Evolutionary conservation across 2,113 vertebrate genomes (phyloP), one percentile per base, ranked within the genome.

Genomic region (Catagonus wagneri): DNA sequence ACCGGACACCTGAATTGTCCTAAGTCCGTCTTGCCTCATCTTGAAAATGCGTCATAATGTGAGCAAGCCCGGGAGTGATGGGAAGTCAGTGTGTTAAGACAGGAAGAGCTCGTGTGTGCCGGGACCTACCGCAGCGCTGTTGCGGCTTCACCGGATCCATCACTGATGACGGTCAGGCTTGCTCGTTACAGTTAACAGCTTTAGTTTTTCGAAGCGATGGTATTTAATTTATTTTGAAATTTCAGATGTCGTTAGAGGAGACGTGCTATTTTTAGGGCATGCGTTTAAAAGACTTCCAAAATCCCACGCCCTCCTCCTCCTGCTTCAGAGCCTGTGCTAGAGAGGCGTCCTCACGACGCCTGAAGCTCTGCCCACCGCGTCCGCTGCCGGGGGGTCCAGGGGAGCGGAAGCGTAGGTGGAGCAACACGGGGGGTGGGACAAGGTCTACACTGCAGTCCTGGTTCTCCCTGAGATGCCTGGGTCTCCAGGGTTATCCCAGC

Each of bases 201-300:
- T 23, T 20, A 44, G 14, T 13, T 74, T 71, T 89, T 36, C 23
- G 23, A 74, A 75, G 63, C 71, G 32, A 6, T 65, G 89, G 17
- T 80, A 81, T 79, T 92, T 95, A 83, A 72, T 69, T 94, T 88
- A 87, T 91, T 81, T 74, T 79, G 52, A 90, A 93, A 93, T 63
- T 60, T 65, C 89, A 75, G 88, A 93, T 93, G 34, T 29, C 86
- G 84, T 88, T 84, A 90, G 88, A 96, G 71, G 83, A 94, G 72
- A 58, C 5, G 7, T 74, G 81, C 81, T 93, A 61, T 81, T 96
- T 95, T 90, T 88, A 71, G 72, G 32, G 15, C 15, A 9, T 27
- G 76, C 14, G 5, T 80, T 87, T 78, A 19, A 96, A 68, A 52
- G 44, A 50, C 68, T 86, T 71, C 78, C 52, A 13, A 34, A 7